Conservation (phyloP, 2,888 invertebrate species). For the Leptopilina syphax region DNA sequence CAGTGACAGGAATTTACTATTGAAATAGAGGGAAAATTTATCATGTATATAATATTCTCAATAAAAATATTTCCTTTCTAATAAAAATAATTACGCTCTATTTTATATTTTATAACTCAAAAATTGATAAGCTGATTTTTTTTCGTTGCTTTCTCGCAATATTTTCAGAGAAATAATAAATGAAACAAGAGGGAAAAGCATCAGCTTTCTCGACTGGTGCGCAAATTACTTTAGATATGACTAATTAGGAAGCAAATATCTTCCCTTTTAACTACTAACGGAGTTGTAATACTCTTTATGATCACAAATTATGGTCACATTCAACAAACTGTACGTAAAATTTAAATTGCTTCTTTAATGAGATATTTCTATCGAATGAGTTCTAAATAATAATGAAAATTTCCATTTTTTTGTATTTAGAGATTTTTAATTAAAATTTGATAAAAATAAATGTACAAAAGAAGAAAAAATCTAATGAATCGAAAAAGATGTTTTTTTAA, state of each 20-base stretch:
- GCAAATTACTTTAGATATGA: neutral
- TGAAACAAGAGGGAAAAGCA: too few species aligned
- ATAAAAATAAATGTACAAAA: neutral
- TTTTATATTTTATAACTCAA: too few species aligned
- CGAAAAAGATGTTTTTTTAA: too few species aligned
- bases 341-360: neutral
- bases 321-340: constrained; percentile 6
- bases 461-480: too few species aligned
- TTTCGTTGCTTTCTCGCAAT: too few species aligned
- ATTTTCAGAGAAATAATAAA: too few species aligned
- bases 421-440: neutral
- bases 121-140: too few species aligned
- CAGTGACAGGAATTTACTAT: neutral
- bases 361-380: neutral
- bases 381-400: neutral
- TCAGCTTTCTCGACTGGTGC: neutral
- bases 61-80: too few species aligned
- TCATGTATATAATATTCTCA: too few species aligned
- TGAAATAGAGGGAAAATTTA: neutral
- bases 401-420: neutral
- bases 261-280: neutral
- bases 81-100: too few species aligned
- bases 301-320: neutral
- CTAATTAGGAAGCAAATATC: constrained; percentile 10
- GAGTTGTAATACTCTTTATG: constrained; percentile 2